Evolutionary conservation across 2,888 invertebrate genomes (phyloP).

Genomic region (Phortica magna): DNA sequence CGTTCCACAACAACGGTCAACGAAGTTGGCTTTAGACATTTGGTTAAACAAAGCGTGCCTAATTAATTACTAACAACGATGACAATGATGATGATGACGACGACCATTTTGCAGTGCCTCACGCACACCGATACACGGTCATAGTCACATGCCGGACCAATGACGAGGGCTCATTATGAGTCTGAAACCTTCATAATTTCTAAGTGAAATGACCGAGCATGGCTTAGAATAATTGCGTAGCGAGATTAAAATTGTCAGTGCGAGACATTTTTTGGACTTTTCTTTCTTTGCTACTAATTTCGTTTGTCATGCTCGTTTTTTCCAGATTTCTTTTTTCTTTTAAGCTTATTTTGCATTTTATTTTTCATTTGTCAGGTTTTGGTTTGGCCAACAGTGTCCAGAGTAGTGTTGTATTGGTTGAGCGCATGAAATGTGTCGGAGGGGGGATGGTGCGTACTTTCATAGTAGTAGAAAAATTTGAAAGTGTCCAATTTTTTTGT

Average conservation of each 20-base stretch:
- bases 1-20: slow-evolving; percentile 1
- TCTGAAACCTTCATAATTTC: slow-evolving; percentile 76
- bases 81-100: neutral
- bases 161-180: slow-evolving; percentile 52
- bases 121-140: too few relatives aligned
- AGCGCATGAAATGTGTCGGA: neutral
- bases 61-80: slow-evolving; percentile 59
- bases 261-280: slow-evolving; percentile 10
- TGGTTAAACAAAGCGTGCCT: slow-evolving; percentile 38
- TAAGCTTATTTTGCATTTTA: slow-evolving; percentile 21
- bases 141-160: neutral
- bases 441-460: neutral
- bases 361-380: slow-evolving; percentile 12
- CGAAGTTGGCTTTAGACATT: slow-evolving; percentile 18
- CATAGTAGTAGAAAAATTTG: slow-evolving; percentile 36
- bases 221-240: slow-evolving; percentile 73
- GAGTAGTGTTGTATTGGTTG: neutral
- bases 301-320: slow-evolving; percentile 31
- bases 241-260: slow-evolving; percentile 69
- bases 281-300: slow-evolving; percentile 12
- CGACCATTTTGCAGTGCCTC: neutral
- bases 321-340: slow-evolving; percentile 23
- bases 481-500: slow-evolving; percentile 54
- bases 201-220: slow-evolving; percentile 55
- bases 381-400: neutral